A percentile compares a stretch with the other conserved stretches of the same genome.
Conservation (phyloP, 2,113 vertebrate genomes). For the Poicephalus meyeri region DNA sequence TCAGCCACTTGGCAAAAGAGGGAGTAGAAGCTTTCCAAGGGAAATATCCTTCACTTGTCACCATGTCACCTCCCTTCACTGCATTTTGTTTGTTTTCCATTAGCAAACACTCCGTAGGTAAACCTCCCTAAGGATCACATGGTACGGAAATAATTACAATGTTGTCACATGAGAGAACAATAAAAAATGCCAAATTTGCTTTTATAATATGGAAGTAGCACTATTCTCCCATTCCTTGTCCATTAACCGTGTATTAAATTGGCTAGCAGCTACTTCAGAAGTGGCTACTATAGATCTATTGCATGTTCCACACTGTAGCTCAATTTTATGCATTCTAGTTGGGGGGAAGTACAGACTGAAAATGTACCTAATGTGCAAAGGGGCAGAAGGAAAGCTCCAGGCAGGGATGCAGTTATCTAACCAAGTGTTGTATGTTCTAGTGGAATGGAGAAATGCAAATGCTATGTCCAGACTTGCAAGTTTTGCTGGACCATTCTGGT, state of each 20-base stretch:
- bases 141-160: not conserved
- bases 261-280: not conserved
- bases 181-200: not conserved
- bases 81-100: not conserved
- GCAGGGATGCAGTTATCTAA: not conserved
- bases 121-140: not conserved
- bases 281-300: not conserved
- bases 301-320: not conserved
- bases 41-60: not conserved
- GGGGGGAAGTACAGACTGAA: not conserved
- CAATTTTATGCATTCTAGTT: not conserved
- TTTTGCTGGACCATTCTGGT: not conserved
- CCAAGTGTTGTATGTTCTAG: not conserved
- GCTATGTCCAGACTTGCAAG: not conserved
- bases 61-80: not conserved
- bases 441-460: not conserved
- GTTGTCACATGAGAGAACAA: not conserved
- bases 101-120: not conserved
- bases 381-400: not conserved
- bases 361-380: not conserved
- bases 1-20: not conserved
- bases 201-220: not conserved
- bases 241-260: constrained; percentile 1
- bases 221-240: not conserved
- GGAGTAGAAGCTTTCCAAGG: not conserved